phyloP scores from a whole-genome alignment of 2,888 invertebrate species.

The Bimastos eiseni region DNA sequence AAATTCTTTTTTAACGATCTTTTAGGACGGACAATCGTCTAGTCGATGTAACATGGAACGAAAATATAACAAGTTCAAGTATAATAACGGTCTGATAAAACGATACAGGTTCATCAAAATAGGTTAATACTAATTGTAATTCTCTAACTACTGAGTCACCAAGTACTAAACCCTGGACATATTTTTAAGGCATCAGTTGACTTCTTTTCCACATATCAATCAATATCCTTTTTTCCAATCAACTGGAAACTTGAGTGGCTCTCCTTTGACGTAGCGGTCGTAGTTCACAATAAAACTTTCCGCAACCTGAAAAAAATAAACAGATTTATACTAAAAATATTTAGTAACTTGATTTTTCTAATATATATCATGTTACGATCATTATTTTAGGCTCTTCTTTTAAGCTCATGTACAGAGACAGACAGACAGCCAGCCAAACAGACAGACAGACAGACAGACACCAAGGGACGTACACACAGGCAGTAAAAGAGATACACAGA shows the following conservation, averaged over 20 bases:
- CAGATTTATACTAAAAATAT: neutral
- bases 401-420: neutral
- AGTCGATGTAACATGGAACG: too few relatives aligned
- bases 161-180: neutral
- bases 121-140: neutral
- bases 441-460: neutral
- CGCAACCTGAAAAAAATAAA: constrained; percentile 25
- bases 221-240: constrained; percentile 33
- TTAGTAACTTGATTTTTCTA: too few relatives aligned
- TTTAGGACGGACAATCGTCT: too few relatives aligned
- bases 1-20: too few relatives aligned
- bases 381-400: neutral
- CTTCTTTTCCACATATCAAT: neutral
- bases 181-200: neutral
- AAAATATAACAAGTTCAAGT: too few relatives aligned
- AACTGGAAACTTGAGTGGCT: constrained; percentile 27
- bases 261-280: constrained; percentile 26
- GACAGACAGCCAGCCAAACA: neutral
- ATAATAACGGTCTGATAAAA: neutral
- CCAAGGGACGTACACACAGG: too few relatives aligned
- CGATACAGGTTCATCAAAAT: neutral
- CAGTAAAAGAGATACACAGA: too few relatives aligned
- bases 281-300: constrained; percentile 30
- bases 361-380: too few relatives aligned
- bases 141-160: neutral